These are phyloP conservation scores for Acrocera orbiculus DNA, from an alignment of 2,888 invertebrate genomes.

Conservation along the genomic window DNA sequence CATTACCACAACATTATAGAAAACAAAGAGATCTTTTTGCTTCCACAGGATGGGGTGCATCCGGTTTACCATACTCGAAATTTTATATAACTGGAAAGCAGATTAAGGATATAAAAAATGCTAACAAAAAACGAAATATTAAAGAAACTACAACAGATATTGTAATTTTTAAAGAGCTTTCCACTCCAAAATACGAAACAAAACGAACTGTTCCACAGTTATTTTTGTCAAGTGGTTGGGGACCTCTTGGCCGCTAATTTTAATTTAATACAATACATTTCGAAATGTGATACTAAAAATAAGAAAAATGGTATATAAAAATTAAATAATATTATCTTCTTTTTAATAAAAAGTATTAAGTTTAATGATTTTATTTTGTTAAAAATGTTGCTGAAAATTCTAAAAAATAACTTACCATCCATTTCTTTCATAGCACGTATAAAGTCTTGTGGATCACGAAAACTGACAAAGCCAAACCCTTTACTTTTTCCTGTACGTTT, in stretches of 20 bases:
- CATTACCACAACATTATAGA: too few species aligned
- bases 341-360: neutral
- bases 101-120: slow-evolving; percentile 8
- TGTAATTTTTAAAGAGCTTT: slow-evolving; percentile 1
- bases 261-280: neutral
- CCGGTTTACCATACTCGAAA: slow-evolving; percentile 35
- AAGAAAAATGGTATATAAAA: too few species aligned
- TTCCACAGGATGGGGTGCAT: slow-evolving; percentile 36
- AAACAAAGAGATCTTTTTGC: slow-evolving; percentile 31
- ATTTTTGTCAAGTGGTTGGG: slow-evolving; percentile 37
- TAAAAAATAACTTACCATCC: slow-evolving; percentile 59
- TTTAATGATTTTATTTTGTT: neutral
- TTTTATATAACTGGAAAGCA: slow-evolving; percentile 22
- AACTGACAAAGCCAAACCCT: slow-evolving; percentile 97
- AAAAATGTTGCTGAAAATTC: neutral
- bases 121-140: neutral
- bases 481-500: slow-evolving; percentile 95
- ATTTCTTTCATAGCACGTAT: slow-evolving; percentile 98
- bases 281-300: too few species aligned
- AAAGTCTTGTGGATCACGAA: slow-evolving; percentile 94
- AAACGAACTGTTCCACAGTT: slow-evolving; percentile 31
- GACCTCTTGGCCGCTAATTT: slow-evolving; percentile 30
- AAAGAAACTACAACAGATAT: slow-evolving; percentile 1
- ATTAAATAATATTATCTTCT: too few species aligned
- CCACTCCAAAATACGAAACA: neutral